phyloP scores from a whole-genome alignment of 35 echinoderm and acorn worm genomes.

The Ophiothrix spiculata region DNA sequence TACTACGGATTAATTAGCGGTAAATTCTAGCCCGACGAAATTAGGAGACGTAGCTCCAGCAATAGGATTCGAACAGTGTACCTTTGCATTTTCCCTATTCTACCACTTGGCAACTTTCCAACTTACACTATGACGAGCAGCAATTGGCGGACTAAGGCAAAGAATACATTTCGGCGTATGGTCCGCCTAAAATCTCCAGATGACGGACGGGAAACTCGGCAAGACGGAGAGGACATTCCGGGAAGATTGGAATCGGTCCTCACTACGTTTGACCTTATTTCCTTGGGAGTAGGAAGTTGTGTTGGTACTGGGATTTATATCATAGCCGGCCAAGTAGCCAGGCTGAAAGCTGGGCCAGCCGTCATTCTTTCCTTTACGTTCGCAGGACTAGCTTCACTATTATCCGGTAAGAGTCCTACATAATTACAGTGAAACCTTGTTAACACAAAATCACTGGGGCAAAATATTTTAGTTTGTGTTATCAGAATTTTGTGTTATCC shows the following conservation, averaged over 20 bases:
- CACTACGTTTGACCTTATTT: conserved; percentile 79
- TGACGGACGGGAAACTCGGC: conserved; percentile 15
- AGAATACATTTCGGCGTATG: conserved; percentile 55
- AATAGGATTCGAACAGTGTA: too few relatives aligned
- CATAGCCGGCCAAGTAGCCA: conserved; percentile 89
- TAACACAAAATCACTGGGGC: too few relatives aligned
- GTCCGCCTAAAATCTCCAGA: conserved; percentile 72
- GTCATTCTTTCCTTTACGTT: conserved; percentile 92
- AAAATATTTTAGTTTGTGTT: too few relatives aligned
- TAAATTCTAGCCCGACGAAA: too few relatives aligned
- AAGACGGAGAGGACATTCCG: conserved; percentile 48
- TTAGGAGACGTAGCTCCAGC: too few relatives aligned
- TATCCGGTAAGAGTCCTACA: conserved; percentile 90
- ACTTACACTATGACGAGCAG: too few relatives aligned
- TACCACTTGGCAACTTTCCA: too few relatives aligned
- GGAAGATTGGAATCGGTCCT: conserved; percentile 79
- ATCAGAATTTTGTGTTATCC: too few relatives aligned
- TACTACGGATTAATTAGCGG: too few relatives aligned
- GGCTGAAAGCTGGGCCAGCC: conserved; percentile 87
- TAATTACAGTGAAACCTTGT: too few relatives aligned
- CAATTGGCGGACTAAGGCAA: too few relatives aligned
- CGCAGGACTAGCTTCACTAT: conserved; percentile 83
- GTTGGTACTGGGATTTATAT: conserved; percentile 99
- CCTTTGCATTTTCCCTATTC: too few relatives aligned
- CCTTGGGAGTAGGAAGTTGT: conserved; percentile 94